Percentiles rank a stretch among this genome's conserved stretches.
These are phyloP conservation scores for Cetoscarus ocellatus DNA, from an alignment of 2,797 vertebrate species.

Conservation along the genomic window DNA sequence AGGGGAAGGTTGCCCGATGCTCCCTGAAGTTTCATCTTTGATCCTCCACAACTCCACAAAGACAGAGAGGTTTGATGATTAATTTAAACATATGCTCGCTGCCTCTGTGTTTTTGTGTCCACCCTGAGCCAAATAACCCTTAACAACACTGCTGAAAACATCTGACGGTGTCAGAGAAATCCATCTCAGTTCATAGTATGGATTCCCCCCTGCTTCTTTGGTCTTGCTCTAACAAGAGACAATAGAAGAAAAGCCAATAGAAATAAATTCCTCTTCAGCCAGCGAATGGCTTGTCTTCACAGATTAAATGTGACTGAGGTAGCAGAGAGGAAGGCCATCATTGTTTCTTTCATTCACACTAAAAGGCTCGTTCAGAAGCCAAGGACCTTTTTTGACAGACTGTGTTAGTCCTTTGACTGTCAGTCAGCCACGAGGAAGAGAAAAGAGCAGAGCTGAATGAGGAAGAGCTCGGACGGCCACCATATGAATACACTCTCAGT, in stretches of 20 bases:
- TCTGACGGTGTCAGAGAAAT: not conserved
- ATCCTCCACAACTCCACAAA: conserved; percentile 22
- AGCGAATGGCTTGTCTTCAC: conserved; percentile 21
- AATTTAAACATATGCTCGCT: conserved; percentile 21
- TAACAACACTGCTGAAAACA: not conserved
- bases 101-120: conserved; percentile 12
- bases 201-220: conserved; percentile 15
- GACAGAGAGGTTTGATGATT: conserved; percentile 29
- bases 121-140: conserved; percentile 1
- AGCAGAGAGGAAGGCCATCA: conserved; percentile 30
- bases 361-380: conserved; percentile 43
- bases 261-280: conserved; percentile 18
- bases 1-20: not conserved
- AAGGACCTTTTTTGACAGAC: conserved; percentile 31
- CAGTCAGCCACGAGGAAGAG: conserved; percentile 21
- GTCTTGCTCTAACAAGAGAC: conserved; percentile 19
- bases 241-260: conserved; percentile 16
- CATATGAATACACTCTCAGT: not conserved
- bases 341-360: conserved; percentile 44
- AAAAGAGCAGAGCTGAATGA: conserved; percentile 7
- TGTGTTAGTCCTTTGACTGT: conserved; percentile 16
- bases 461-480: conserved; percentile 3
- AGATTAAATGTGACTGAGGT: conserved; percentile 44
- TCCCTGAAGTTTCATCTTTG: conserved; percentile 43
- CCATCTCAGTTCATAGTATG: conserved; percentile 1